Conservation (phyloP, 2,113 vertebrate genomes). For the Stomatorhinus ivindoensis region DNA sequence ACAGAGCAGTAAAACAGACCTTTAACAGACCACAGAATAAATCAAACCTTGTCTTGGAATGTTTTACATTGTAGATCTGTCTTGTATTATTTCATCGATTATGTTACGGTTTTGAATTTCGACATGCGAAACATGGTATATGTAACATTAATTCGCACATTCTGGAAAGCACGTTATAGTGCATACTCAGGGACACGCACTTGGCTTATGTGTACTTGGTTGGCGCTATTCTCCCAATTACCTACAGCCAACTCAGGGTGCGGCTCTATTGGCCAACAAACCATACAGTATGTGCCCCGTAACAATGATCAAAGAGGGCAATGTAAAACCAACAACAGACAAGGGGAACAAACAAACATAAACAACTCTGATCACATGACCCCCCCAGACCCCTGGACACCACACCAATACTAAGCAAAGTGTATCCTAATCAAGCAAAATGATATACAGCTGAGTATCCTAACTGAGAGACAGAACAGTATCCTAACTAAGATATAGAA, state of each 20-base stretch:
- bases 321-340: neutral
- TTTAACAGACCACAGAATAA: neutral
- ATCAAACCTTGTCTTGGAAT: neutral
- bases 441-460: neutral
- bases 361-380: neutral
- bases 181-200: neutral
- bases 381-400: neutral
- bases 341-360: neutral
- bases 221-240: neutral
- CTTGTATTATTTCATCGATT: conserved; percentile 1
- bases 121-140: neutral
- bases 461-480: neutral
- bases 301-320: neutral
- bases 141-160: neutral
- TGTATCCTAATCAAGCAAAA: neutral
- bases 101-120: neutral
- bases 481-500: neutral
- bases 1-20: neutral
- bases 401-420: neutral
- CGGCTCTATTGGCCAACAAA: neutral
- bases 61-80: neutral
- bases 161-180: neutral
- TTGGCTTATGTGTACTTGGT: neutral
- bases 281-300: neutral
- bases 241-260: neutral